These are phyloP conservation scores for Rhinolophus sinicus DNA, from an alignment of 2,113 vertebrate species.

Conservation along the genomic window DNA sequence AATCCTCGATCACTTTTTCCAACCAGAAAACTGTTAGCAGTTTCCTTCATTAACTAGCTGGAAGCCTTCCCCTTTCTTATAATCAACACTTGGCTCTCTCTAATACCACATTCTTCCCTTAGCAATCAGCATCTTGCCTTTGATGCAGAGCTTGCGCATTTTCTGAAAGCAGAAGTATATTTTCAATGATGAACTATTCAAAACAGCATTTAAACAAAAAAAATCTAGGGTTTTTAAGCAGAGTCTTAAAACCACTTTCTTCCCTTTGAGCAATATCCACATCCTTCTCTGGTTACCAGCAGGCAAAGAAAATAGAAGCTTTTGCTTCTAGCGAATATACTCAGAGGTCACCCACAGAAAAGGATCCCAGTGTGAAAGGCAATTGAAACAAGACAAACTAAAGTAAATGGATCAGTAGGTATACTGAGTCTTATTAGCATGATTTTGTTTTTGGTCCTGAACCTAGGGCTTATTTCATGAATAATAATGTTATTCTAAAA, in stretches of 20 bases:
- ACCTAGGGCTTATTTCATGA: constrained; percentile 44
- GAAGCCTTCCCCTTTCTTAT: constrained; percentile 22
- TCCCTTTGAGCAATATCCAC: constrained; percentile 16
- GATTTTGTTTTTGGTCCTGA: not conserved
- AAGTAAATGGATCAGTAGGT: not conserved
- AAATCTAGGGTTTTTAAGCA: not conserved
- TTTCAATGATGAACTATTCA: constrained; percentile 68
- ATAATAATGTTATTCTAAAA: constrained; percentile 29
- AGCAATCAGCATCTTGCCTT: constrained; percentile 53
- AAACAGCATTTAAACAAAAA: constrained; percentile 44
- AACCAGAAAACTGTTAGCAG: constrained; percentile 40
- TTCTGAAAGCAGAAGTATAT: constrained; percentile 67
- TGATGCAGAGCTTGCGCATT: constrained; percentile 22
- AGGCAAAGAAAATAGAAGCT: constrained; percentile 53
- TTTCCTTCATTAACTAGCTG: constrained; percentile 66
- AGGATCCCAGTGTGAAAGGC: not conserved
- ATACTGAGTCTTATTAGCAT: not conserved
- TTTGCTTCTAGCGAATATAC: constrained; percentile 9
- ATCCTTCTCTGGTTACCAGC: constrained; percentile 24
- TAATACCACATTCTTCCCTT: not conserved
- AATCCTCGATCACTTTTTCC: constrained; percentile 50
- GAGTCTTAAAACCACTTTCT: constrained; percentile 28
- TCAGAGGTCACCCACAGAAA: not conserved
- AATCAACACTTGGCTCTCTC: not conserved
- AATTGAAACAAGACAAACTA: not conserved